Base-by-base conservation (phyloP, 2,888 invertebrate species). In the Diachrysia chrysitis region DNA sequence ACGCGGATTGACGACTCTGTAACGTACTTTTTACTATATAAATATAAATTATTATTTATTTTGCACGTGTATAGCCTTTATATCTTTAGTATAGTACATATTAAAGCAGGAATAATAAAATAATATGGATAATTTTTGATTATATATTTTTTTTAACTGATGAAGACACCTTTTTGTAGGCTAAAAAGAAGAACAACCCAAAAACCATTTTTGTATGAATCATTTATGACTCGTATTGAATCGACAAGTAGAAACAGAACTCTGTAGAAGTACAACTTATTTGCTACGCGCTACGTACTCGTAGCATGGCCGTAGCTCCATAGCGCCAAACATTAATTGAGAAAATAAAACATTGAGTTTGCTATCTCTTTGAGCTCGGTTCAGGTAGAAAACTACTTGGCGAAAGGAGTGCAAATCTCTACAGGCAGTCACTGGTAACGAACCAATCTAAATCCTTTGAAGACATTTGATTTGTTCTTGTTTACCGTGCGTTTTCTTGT, bases 311-410 rank as follows among this genome's bases (percentile, higher is more conserved):
- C 46, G 71, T 69, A 71, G 74, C 60, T n/a, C 7, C 53, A 69
- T 76, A 77, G 71, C 73, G 58, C 69, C 54, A 69, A 66, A 66
- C 46, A 21, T 61, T 23, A 76, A 71, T 71, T 71, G 63, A 65
- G 29, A 58, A 51, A 66, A 48, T 54, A 58, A 32, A 75, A 63
- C 59, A 59, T 73, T 58, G 58, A 58, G 62, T 66, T 71, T 58
- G 58, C 57, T 48, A 58, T 51, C 57, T 51, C 73, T 76, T 73
- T 61, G 70, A 69, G 58, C 46, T 10, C 32, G 23, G 58, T 60
- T 59, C 58, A 63, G 76, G 66, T 68, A 35, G 32, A 23, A 64
- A 69, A 75, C 58, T 71, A 79, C 76, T 71, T 66, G 66, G 62
- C 62, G 59, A 60, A 66, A 58, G 53, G 23, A 71, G 66, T 66